Percentiles rank a stretch among this genome's conserved stretches.
Conservation (phyloP, 2,797 vertebrate genomes). For the Spea hammondii region DNA sequence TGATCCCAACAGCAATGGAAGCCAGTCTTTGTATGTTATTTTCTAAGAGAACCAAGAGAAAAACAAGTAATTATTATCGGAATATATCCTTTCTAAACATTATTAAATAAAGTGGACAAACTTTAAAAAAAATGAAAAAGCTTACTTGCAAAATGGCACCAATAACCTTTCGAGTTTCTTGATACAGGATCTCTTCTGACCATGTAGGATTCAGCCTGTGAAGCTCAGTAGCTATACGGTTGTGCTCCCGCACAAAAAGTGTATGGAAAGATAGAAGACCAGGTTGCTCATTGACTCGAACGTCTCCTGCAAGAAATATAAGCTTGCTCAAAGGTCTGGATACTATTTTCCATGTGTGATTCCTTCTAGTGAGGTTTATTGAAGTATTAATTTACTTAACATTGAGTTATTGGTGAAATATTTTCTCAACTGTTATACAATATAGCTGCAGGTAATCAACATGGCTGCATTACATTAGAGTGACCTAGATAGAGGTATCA, state of each 20-base stretch:
- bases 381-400: too few relatives aligned
- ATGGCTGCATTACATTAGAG: too few relatives aligned
- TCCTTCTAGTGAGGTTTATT: background rate
- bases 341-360: too few relatives aligned
- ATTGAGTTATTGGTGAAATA: too few relatives aligned
- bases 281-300: slow-evolving; percentile 77
- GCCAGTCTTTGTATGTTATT: slow-evolving; percentile 80
- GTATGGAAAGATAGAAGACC: slow-evolving; percentile 78
- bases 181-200: slow-evolving; percentile 82
- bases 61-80: background rate
- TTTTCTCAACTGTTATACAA: too few relatives aligned
- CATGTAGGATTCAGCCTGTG: slow-evolving; percentile 76
- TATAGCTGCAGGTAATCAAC: too few relatives aligned
- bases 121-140: background rate
- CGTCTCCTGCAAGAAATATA: slow-evolving; percentile 72
- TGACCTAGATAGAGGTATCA: too few relatives aligned
- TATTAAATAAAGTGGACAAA: background rate
- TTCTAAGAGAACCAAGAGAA: slow-evolving; percentile 61
- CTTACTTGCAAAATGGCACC: slow-evolving; percentile 79
- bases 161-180: slow-evolving; percentile 83
- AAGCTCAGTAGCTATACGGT: slow-evolving; percentile 74
- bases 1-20: slow-evolving; percentile 76
- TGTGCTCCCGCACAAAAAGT: slow-evolving; percentile 83
- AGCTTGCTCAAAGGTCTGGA: background rate
- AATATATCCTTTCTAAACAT: background rate